phyloP scores from a whole-genome alignment of 2,113 vertebrate genomes.

The Callipepla californica region DNA sequence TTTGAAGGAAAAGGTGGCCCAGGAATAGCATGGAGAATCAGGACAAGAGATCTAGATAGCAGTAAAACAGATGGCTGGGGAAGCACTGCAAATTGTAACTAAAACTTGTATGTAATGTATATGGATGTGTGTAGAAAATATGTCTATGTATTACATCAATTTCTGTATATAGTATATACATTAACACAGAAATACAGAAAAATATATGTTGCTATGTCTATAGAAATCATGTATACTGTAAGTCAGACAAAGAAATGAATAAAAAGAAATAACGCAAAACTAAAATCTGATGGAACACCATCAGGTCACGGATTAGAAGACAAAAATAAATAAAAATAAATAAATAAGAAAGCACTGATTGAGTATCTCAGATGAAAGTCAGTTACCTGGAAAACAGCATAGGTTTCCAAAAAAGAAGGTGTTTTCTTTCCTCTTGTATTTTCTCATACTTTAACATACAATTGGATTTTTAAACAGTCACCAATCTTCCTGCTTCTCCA shows the following conservation, averaged over 20 bases:
- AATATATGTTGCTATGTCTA: rapidly evolving
- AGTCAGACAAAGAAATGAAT: neutral
- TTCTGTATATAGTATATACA: neutral
- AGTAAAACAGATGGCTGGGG: neutral
- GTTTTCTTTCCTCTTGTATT: neutral
- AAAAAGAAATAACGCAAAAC: neutral
- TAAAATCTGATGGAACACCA: neutral
- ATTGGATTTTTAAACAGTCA: neutral
- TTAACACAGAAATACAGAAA: neutral
- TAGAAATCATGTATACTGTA: neutral
- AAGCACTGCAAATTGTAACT: neutral
- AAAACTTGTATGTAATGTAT: neutral
- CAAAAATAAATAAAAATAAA: neutral
- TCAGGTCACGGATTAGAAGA: neutral
- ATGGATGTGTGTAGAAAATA: neutral
- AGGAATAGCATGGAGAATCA: neutral
- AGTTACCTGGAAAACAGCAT: neutral
- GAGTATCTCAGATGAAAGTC: neutral
- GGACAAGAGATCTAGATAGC: rapidly evolving
- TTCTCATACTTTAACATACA: neutral
- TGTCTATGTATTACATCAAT: neutral
- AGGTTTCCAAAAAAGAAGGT: neutral
- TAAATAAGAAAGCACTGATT: neutral
- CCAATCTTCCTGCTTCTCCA: neutral
- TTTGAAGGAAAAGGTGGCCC: neutral